Base-by-base conservation (phyloP, 2,888 invertebrate species). In the Theristus sp. region DNA sequence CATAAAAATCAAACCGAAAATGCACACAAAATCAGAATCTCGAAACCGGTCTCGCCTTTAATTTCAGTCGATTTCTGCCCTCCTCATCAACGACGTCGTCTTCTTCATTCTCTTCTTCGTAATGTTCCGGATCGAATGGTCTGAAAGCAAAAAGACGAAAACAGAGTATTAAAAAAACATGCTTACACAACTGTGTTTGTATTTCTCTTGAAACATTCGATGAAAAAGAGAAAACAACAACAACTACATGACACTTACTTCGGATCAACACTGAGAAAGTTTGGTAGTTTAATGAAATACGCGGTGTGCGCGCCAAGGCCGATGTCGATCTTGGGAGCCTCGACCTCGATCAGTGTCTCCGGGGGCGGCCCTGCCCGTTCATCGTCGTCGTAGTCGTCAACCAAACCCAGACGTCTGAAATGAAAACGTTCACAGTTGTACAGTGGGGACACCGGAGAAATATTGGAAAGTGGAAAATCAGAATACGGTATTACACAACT, bases 81-180 rank as follows among this genome's bases (percentile, higher is more conserved):
- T 98, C 98, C 71, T 98, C 96, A 73, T 99, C 96, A 67, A 93
- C 78, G 0, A 89, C 89, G 75, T 94, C 94, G 74, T 96, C 94
- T 69, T 98, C 96, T 72, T 98, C 96, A 66, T 94, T 89, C 79
- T 98, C 98, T 77, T 96, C 94, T 74, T 98, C 96, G 74, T 96
- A 98, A 0, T 89, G 88, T 63, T 84, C 85, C 0, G 85, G 84
- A 73, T 96, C 94, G 72, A 93, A 98, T 0, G 96, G 96, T 65
- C 94, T 76, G 64, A 49, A 66, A 63, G 52, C 49, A 56, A 53
- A 62, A 2, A 52, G 20, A 25, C 24, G 24, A 49, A 29, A 58
- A 20, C n/a, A 1, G 10, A 59, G 25, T 13, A 20, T 22, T 38
- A 38, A 30, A 54, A 58, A 38, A 31, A 58, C 3, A 57, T 27